These are phyloP conservation scores for Aepyceros melampus DNA, from an alignment of 2,113 vertebrate genomes.

Conservation along the genomic window DNA sequence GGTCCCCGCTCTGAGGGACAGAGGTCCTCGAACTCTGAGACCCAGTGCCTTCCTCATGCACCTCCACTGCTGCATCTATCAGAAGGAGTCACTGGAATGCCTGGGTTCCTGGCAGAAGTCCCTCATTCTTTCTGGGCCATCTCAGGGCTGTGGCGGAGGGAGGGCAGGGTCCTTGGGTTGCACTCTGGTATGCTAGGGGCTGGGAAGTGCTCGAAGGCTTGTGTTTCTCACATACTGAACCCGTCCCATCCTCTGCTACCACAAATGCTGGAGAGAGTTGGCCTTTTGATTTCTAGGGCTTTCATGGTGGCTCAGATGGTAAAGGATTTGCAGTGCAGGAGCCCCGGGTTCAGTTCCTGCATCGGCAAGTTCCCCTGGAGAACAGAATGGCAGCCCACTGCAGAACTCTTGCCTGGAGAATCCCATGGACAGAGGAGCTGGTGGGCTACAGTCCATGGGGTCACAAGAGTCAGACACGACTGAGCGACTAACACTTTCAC, in stretches of 20 bases:
- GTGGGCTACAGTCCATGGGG: neutral
- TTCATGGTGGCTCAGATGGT: neutral
- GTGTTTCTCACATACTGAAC: neutral
- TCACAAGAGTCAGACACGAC: neutral
- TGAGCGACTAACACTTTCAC: neutral
- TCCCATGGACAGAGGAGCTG: neutral
- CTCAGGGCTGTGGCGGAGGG: rapidly evolving
- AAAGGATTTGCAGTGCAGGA: neutral
- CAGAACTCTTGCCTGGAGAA: neutral
- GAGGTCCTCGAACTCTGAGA: neutral
- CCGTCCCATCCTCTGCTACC: rapidly evolving
- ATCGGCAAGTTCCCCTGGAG: neutral
- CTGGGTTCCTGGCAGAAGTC: neutral
- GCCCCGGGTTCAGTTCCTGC: neutral
- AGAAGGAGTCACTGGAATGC: neutral
- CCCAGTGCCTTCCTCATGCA: neutral
- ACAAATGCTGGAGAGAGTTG: neutral
- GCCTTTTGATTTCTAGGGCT: neutral
- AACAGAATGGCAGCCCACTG: neutral
- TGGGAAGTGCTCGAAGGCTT: neutral
- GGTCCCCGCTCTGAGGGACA: neutral
- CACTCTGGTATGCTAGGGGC: no score
- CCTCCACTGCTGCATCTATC: neutral
- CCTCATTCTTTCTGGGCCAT: neutral
- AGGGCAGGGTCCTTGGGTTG: neutral